These are phyloP conservation scores for Scolanthus callimorphus DNA, from an alignment of 92 coral and sea anemone genomes.

Conservation along the genomic window DNA sequence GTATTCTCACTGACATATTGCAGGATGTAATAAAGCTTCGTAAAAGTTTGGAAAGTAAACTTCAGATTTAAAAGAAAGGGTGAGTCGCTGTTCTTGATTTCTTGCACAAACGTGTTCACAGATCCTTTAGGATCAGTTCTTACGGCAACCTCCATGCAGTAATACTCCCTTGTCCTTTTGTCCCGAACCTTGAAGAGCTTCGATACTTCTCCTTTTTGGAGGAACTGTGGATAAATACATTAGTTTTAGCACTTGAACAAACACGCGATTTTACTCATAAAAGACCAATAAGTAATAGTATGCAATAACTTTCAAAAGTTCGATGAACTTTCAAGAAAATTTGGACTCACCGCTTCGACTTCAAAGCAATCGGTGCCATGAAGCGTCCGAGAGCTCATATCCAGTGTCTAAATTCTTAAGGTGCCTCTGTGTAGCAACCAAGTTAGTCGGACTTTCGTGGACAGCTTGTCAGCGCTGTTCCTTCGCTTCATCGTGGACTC, in stretches of 20 bases:
- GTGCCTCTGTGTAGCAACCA: constrained; percentile 30
- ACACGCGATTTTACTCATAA: constrained; percentile 17
- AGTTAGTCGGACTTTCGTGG: constrained; percentile 10
- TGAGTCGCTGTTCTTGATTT: constrained; percentile 36
- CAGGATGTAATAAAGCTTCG: constrained; percentile 77
- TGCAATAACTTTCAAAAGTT: constrained; percentile 1
- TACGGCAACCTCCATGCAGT: constrained; percentile 78
- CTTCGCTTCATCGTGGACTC: too few relatives aligned
- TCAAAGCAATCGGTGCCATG: constrained; percentile 91
- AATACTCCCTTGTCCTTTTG: constrained; percentile 46
- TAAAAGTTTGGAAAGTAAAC: constrained; percentile 78
- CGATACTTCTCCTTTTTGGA: constrained; percentile 64
- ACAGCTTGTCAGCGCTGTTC: constrained; percentile 20
- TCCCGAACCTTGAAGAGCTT: constrained; percentile 85
- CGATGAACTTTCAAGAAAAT: constrained; percentile 13
- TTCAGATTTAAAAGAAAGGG: constrained; percentile 65
- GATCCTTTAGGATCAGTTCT: constrained; percentile 18
- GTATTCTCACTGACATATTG: constrained; percentile 57
- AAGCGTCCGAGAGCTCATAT: constrained; percentile 35
- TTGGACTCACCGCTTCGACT: constrained; percentile 84
- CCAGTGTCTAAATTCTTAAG: neutral
- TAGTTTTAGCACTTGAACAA: constrained; percentile 14
- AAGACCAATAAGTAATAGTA: neutral
- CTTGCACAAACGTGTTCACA: constrained; percentile 48
- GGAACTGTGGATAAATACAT: constrained; percentile 50